These are phyloP conservation scores for Rhagonycha lutea DNA, from an alignment of 2,888 invertebrate genomes.

Conservation along the genomic window DNA sequence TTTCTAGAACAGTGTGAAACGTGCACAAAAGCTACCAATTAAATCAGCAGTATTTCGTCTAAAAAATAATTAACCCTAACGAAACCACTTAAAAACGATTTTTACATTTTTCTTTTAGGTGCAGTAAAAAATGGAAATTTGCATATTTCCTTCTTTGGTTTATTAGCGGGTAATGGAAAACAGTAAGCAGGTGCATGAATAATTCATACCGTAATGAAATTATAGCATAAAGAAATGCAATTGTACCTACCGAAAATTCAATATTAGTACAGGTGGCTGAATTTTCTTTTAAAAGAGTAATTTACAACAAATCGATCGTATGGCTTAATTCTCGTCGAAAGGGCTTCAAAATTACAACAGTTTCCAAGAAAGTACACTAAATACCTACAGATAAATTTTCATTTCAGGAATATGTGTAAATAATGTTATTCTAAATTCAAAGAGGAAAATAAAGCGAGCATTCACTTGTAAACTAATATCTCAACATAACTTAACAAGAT, in stretches of 20 bases:
- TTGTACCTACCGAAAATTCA: not conserved
- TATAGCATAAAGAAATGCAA: not conserved
- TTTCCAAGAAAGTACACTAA: not conserved
- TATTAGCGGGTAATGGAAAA: not conserved
- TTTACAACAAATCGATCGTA: not conserved
- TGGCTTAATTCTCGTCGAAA: not conserved
- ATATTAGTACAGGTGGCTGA: not conserved
- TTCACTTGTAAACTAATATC: not conserved
- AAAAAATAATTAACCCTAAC: not conserved
- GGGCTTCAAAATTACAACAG: too few species aligned
- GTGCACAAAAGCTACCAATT: not conserved
- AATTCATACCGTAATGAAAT: not conserved
- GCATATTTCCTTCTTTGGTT: not conserved
- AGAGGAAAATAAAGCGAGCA: not conserved
- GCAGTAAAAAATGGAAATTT: not conserved
- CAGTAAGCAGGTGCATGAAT: not conserved
- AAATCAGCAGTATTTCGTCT: not conserved
- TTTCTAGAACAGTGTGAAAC: too few species aligned
- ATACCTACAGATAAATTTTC: not conserved
- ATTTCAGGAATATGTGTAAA: not conserved
- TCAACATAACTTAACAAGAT: not conserved
- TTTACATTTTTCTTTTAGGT: not conserved
- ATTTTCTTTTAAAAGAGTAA: not conserved
- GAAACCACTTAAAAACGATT: not conserved
- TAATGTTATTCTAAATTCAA: not conserved